These are phyloP conservation scores for Tetraneura akinire DNA, from an alignment of 1,140 invertebrate species.

Conservation along the genomic window DNA sequence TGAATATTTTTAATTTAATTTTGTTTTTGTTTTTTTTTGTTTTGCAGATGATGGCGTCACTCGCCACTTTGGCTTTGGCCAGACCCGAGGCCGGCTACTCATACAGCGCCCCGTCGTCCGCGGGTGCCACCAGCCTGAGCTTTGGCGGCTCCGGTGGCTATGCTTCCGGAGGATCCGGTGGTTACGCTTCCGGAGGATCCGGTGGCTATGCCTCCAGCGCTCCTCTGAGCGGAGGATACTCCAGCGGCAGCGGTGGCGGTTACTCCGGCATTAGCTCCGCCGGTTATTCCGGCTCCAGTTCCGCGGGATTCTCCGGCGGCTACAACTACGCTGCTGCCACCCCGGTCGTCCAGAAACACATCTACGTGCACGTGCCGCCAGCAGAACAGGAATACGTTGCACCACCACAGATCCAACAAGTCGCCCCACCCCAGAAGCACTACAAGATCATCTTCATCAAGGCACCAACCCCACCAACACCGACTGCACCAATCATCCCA, in stretches of 20 bases:
- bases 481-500: conserved; percentile 72
- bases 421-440: conserved; percentile 72
- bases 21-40: too few species aligned
- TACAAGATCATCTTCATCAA: conserved; percentile 90
- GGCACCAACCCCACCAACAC: conserved; percentile 76
- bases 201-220: conserved; percentile 51
- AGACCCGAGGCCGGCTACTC: conserved; percentile 63
- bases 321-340: conserved; percentile 58
- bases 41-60: conserved; percentile 62
- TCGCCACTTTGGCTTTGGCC: conserved; percentile 61
- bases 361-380: conserved; percentile 79
- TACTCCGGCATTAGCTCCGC: conserved; percentile 55
- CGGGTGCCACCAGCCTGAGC: conserved; percentile 55
- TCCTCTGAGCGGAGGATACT: conserved; percentile 56
- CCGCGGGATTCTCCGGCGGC: conserved; percentile 55
- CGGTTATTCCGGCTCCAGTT: conserved; percentile 57
- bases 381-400: conserved; percentile 68
- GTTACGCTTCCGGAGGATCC: conserved; percentile 57
- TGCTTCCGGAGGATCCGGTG: conserved; percentile 55
- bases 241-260: conserved; percentile 58
- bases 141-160: conserved; percentile 58
- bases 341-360: conserved; percentile 73
- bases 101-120: conserved; percentile 58
- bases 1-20: too few species aligned
- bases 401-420: conserved; percentile 64